A percentile compares a stretch with the other conserved stretches of the same genome.
These are phyloP conservation scores for Habroteleia sp. DNA, from an alignment of 2,888 invertebrate species.

Conservation along the genomic window DNA sequence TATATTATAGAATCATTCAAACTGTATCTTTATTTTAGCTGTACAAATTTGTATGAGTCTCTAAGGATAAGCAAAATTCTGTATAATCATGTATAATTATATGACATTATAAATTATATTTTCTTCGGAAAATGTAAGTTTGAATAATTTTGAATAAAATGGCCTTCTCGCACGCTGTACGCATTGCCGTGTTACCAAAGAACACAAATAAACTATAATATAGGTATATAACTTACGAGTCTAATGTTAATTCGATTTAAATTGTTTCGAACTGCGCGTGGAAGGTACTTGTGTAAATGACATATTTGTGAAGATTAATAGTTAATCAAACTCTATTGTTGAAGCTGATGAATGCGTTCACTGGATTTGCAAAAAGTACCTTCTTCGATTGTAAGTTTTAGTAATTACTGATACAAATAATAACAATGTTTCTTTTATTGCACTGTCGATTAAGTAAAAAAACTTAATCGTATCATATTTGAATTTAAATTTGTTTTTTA, in stretches of 20 bases:
- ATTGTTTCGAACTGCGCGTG: constrained; percentile 22
- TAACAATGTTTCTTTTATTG: constrained; percentile 18
- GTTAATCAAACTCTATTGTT: constrained; percentile 2
- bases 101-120: constrained; percentile 41
- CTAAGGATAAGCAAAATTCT: constrained; percentile 34
- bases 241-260: constrained; percentile 41
- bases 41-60: constrained; percentile 52
- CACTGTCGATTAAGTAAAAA: constrained; percentile 1
- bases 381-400: constrained; percentile 19
- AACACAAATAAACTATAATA: constrained; percentile 69
- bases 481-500: constrained; percentile 48
- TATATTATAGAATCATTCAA: not conserved
- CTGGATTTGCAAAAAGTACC: constrained; percentile 10
- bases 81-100: constrained; percentile 31
- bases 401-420: constrained; percentile 13
- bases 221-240: constrained; percentile 49
- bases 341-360: not conserved
- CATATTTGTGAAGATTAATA: too few relatives aligned
- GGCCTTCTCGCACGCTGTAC: constrained; percentile 74
- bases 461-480: constrained; percentile 18
- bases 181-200: constrained; percentile 80
- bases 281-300: constrained; percentile 32
- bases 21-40: constrained; percentile 59
- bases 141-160: constrained; percentile 51
- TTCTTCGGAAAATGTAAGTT: constrained; percentile 33